Percentiles rank a stretch among this genome's conserved stretches.
Evolutionary conservation across 2,888 invertebrate genomes (phyloP).

Genomic region (Esperia sulphurella): DNA sequence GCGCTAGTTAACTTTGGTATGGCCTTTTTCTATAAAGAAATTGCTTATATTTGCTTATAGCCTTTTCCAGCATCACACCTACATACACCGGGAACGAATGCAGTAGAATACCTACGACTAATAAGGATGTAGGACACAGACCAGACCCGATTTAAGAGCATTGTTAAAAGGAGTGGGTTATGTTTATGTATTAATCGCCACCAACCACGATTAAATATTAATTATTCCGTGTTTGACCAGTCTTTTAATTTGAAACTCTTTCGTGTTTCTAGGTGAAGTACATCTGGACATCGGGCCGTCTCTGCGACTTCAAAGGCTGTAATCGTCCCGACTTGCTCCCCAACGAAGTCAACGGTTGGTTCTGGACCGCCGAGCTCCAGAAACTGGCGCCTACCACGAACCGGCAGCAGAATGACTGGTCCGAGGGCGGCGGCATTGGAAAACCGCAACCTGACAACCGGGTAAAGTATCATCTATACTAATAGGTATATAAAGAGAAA

Average conservation of each 20-base stretch:
- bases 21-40: no score
- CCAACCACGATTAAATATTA: conserved; percentile 5
- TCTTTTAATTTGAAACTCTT: not conserved
- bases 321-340: conserved; percentile 92
- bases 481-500: no score
- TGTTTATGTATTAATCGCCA: no score
- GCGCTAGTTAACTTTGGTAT: conserved; percentile 16
- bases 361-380: conserved; percentile 93
- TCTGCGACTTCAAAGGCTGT: conserved; percentile 94
- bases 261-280: conserved; percentile 83
- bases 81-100: no score
- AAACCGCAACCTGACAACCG: conserved; percentile 93
- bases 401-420: conserved; percentile 93
- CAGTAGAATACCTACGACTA: no score
- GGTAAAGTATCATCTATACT: conserved; percentile 38
- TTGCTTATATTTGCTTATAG: no score
- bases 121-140: no score
- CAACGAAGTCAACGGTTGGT: conserved; percentile 91
- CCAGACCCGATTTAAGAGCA: no score
- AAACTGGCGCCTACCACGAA: conserved; percentile 91
- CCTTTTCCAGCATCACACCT: no score
- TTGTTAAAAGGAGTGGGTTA: no score
- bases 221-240: conserved; percentile 20
- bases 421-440: conserved; percentile 90
- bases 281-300: conserved; percentile 94